Evolutionary conservation across 1,140 invertebrate species (phyloP).

Genomic region (Megalopta genalis): DNA sequence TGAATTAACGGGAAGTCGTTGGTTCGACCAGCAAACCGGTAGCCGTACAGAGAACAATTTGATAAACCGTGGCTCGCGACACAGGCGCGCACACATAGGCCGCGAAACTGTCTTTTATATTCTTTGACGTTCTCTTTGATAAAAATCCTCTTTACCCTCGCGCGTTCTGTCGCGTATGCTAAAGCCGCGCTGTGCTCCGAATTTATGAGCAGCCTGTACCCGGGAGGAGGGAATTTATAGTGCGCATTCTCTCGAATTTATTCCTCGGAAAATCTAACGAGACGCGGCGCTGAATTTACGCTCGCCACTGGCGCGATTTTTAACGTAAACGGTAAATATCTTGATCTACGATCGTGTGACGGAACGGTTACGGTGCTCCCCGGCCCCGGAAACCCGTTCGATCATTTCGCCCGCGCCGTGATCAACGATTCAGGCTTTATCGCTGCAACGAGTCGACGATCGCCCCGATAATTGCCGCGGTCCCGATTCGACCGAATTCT

Average conservation of each 20-base stretch:
- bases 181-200: conserved; percentile 41
- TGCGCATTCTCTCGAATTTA: conserved; percentile 49
- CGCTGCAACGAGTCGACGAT: background rate
- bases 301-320: conserved; percentile 23
- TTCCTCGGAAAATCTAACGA: conserved; percentile 53
- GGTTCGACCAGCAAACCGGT: conserved; percentile 1
- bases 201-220: conserved; percentile 48
- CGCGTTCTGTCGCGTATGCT: conserved; percentile 43
- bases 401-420: conserved; percentile 24
- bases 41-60: conserved; percentile 11
- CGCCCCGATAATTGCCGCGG: background rate
- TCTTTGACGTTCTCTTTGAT: conserved; percentile 38
- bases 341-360: conserved; percentile 23
- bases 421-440: conserved; percentile 16
- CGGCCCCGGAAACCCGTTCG: background rate
- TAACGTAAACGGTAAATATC: conserved; percentile 44
- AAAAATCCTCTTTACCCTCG: conserved; percentile 39
- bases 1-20: conserved; percentile 4
- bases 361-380: background rate
- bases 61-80: background rate
- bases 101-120: conserved; percentile 35
- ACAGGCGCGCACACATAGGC: background rate
- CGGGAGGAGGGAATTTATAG: conserved; percentile 45
- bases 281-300: conserved; percentile 39
- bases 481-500: background rate